A percentile compares a stretch with the other conserved stretches of the same genome.
phyloP scores from a whole-genome alignment of 1,140 invertebrate species.

The Chelonus insularis region DNA sequence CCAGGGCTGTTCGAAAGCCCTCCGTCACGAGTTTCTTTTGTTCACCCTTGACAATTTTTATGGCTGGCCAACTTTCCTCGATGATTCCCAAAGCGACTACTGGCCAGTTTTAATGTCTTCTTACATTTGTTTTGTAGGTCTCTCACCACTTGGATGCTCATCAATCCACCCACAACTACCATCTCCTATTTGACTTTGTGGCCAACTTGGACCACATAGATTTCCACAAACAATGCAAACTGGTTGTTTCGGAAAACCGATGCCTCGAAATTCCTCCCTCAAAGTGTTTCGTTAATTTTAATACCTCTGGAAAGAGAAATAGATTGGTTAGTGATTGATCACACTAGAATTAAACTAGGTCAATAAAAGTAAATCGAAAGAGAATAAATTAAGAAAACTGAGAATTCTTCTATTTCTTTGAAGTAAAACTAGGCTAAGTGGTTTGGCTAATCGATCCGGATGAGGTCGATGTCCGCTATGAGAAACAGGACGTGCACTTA shows the following conservation, averaged over 20 bases:
- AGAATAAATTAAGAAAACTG: not conserved
- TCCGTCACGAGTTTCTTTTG: conserved; percentile 60
- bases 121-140: not conserved
- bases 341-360: not conserved
- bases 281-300: not conserved
- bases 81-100: not conserved
- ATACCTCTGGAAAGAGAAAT: not conserved
- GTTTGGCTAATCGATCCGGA: conserved; percentile 5
- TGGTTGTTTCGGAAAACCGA: not conserved
- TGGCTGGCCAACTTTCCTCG: conserved; percentile 14
- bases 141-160: not conserved
- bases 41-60: conserved; percentile 26
- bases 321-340: not conserved
- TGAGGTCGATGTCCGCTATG: conserved; percentile 3
- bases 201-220: not conserved
- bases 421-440: conserved; percentile 5
- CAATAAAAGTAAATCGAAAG: not conserved
- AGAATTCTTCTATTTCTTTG: conserved; percentile 4
- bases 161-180: not conserved
- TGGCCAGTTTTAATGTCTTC: conserved; percentile 14
- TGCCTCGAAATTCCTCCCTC: not conserved
- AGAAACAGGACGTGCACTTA: not conserved
- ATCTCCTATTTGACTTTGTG: not conserved
- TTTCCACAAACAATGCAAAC: not conserved
- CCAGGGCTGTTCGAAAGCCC: conserved; percentile 60